Evolutionary conservation across 2,888 invertebrate genomes (phyloP).

Genomic region (Ametastegia equiseti): DNA sequence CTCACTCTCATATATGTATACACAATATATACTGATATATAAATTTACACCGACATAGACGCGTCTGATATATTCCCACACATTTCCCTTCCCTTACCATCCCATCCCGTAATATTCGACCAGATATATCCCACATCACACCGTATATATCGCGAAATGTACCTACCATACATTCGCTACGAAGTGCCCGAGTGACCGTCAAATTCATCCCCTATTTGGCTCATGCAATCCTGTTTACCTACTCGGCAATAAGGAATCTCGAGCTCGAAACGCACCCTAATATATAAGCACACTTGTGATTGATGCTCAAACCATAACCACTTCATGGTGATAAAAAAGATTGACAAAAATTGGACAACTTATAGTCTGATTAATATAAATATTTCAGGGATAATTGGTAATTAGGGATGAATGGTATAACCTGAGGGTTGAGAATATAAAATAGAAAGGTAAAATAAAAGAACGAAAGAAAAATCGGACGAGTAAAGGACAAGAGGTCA

Average conservation of each 20-base stretch:
- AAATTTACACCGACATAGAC: neutral
- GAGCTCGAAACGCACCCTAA: neutral
- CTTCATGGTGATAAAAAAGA: neutral
- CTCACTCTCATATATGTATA: neutral
- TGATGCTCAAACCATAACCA: neutral
- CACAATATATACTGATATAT: slow-evolving; percentile 9
- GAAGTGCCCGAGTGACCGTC: slow-evolving; percentile 12
- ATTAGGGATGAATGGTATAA: neutral
- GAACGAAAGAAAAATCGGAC: neutral
- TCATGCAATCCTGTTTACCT: slow-evolving; percentile 1
- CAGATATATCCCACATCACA: neutral
- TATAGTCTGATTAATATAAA: neutral
- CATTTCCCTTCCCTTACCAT: neutral
- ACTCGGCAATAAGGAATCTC: slow-evolving; percentile 14
- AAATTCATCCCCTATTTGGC: neutral
- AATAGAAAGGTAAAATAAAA: neutral
- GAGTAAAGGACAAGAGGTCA: slow-evolving; percentile 41
- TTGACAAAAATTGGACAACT: neutral
- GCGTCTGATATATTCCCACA: no score
- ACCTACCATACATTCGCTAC: neutral
- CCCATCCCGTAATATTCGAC: neutral
- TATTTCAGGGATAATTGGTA: neutral
- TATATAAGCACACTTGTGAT: neutral
- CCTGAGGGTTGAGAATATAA: neutral
- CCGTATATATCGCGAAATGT: slow-evolving; percentile 3